These are phyloP conservation scores for Hybos culiciformis DNA, from an alignment of 2,888 invertebrate genomes.

Conservation along the genomic window DNA sequence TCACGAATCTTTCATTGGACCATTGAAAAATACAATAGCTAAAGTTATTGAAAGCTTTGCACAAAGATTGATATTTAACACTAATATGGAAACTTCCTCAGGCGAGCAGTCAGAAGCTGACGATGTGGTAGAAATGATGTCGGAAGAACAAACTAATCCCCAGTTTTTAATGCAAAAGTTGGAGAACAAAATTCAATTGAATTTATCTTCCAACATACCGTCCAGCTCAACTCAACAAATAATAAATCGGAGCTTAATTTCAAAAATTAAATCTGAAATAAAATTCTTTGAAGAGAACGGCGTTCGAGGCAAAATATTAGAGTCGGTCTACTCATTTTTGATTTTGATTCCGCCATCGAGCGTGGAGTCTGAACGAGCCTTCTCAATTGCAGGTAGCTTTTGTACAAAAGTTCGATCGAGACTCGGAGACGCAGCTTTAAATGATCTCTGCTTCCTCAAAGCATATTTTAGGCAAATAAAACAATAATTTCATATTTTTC, in stretches of 20 bases:
- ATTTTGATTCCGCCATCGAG: background rate
- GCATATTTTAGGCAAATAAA: background rate
- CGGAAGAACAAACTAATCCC: background rate
- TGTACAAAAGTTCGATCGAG: background rate
- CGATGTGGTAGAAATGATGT: background rate
- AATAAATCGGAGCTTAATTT: background rate
- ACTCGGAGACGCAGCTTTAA: background rate
- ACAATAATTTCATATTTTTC: background rate
- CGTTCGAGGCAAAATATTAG: background rate
- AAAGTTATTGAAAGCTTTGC: background rate
- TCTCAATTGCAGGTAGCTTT: background rate
- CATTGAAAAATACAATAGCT: background rate
- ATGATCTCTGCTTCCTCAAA: background rate
- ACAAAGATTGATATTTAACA: background rate
- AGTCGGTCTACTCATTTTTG: background rate
- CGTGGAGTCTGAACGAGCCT: background rate
- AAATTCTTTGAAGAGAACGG: constrained; percentile 2
- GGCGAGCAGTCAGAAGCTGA: background rate
- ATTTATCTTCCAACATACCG: background rate
- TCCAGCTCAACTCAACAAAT: background rate
- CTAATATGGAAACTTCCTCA: background rate
- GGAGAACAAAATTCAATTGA: background rate
- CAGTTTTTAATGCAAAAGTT: background rate
- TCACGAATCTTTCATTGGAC: background rate
- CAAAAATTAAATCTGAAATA: constrained; percentile 2